Evolutionary conservation across 2,888 invertebrate genomes (phyloP).

Genomic region (Synergus itoensis): DNA sequence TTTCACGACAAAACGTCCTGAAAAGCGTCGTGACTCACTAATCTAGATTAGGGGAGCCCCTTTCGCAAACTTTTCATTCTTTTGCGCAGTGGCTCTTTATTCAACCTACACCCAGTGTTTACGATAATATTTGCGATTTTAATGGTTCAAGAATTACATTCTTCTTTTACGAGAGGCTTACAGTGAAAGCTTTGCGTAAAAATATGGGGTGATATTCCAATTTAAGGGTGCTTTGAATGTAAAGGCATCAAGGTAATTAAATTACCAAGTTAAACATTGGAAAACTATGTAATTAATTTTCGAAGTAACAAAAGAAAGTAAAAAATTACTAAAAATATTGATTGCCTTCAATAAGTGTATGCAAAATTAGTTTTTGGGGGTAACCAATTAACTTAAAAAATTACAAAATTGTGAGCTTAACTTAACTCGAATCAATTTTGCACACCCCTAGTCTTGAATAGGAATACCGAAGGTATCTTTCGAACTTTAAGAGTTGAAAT

Average conservation of each 20-base stretch:
- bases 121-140: slow-evolving; percentile 27
- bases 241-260: background rate
- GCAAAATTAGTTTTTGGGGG: too few species aligned
- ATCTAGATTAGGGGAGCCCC: slow-evolving; percentile 35
- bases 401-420: too few species aligned
- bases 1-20: slow-evolving; percentile 35
- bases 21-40: slow-evolving; percentile 38
- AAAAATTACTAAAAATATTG: too few species aligned
- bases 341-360: too few species aligned
- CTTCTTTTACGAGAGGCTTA: background rate
- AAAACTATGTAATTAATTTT: too few species aligned
- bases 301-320: too few species aligned
- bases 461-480: too few species aligned
- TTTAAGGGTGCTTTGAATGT: background rate
- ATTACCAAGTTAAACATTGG: background rate
- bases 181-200: background rate
- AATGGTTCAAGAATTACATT: slow-evolving; percentile 1
- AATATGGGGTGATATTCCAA: background rate
- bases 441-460: too few species aligned
- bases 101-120: slow-evolving; percentile 12
- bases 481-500: too few species aligned
- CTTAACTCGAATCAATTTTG: too few species aligned
- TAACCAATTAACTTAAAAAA: too few species aligned
- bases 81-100: slow-evolving; percentile 1
- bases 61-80: slow-evolving; percentile 23